Base-by-base conservation (phyloP, 1,140 invertebrate species). In the Tribolium madens region DNA sequence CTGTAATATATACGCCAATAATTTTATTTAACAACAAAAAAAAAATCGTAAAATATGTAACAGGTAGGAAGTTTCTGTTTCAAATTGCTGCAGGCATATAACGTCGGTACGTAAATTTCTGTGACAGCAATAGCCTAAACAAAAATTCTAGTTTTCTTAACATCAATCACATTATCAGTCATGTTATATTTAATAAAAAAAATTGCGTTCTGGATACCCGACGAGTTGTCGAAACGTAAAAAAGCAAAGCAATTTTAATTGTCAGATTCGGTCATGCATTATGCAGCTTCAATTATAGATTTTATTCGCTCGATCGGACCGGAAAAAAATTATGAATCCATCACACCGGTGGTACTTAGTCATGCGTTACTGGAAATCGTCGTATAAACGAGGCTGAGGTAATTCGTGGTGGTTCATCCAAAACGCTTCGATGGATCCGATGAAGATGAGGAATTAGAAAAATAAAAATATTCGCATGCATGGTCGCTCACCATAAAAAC, bases 241-340 rank as follows among this genome's bases (percentile, higher is more conserved):
- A n/a, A 42, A 42, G 36, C 36, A n/a, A 42, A 42, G 36, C 36
- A 42, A 42, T 42, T 42, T 42, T 42, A 42, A 42, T 42, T 42
- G 36, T 42, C 9, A 42, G 36, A 42, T 42, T 42, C 36, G 36
- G 36, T 42, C 36, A 42, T 42, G 36, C 36, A 42, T 42, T 42
- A 42, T 42, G 36, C 36, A 10, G 9, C 36, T 42, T 9, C 36
- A 42, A 42, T 42, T 42, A 42, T 42, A 42, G 4, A 9, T n/a
- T 42, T 42, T 42, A 42, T 42, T 42, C 36, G 36, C 36, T 42
- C 36, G 36, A 42, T 42, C 36, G 36, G 36, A 42, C 36, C 36
- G 36, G 36, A 42, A 57, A 18, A 57, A 57, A 26, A 36, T 64
- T 64, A 64, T 64, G 21, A 64, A 64, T 64, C 57, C 14, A 64